Base-by-base conservation (phyloP, 2,113 vertebrate genomes). In the rabbit (Oryctolagus cuniculus) region DNA sequence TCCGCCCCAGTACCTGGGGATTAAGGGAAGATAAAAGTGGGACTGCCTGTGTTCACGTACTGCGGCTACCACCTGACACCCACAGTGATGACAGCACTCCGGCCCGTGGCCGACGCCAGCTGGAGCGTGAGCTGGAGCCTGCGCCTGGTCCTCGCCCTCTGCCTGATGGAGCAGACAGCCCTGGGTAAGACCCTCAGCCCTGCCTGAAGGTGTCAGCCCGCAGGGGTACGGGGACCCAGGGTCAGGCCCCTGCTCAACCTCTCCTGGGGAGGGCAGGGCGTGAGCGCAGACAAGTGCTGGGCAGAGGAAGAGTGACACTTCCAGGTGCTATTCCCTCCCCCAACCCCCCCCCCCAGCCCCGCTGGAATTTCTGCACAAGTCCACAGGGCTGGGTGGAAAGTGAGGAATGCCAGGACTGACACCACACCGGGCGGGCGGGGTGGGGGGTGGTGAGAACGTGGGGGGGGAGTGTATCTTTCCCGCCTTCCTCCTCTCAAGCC, bases 111-210 rank as follows among this genome's bases (percentile, higher is more conserved):
- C 49, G 72, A 63, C 79, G 49, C 89, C 55, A 34, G 22, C n/a
- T 5, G 3, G 75, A 90, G 27, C 16, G 79, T 87, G 93, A 92
- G 17, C 11, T 29, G 51, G 77, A 94, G 25, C 69, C 89, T 83
- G 21, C 49, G 6, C 25, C 77, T 89, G 86, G 84, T 64, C 58
- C 51, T 95, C 19, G 8, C 12, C 70, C 21, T 96, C 58, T 87
- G 25, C 64, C 72, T 95, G 29, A 21, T 55, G 17, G 5, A 29
- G 31, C 51, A 75, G 51, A 82, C 34, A 38, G 75, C 66, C 58
- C 79, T n/a, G n/a, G 91, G 95, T 94, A 94, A 96, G 95, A 73
- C 25, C 51, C 44, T 84, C 10, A 89, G 5, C 24, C 17, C 63
- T 69, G 84, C 29, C 66, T 21, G 2, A 72, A 34, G 16, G 36